phyloP scores from a whole-genome alignment of 2,888 invertebrate genomes.

The Synergus japonicus region DNA sequence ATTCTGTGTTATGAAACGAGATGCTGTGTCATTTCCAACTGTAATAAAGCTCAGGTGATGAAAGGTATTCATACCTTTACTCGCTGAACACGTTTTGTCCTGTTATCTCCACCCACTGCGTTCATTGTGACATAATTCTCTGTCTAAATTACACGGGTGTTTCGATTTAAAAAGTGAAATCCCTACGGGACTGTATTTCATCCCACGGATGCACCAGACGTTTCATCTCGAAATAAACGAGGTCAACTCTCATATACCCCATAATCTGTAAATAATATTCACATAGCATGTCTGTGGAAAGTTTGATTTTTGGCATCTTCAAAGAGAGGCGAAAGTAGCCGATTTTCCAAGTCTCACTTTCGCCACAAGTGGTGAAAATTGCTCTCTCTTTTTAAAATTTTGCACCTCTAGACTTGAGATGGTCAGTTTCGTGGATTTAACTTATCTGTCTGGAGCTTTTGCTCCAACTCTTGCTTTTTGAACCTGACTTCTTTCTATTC shows the following conservation, averaged over 20 bases:
- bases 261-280: not conserved
- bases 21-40: not conserved
- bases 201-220: not conserved
- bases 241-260: not conserved
- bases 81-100: conserved; percentile 8
- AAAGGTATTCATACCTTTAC: conserved; percentile 17
- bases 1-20: not conserved
- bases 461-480: not conserved
- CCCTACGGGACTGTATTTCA: conserved; percentile 25
- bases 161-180: conserved; percentile 27
- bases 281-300: too few relatives aligned
- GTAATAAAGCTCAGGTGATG: conserved; percentile 15
- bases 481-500: conserved; percentile 26
- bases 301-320: too few relatives aligned
- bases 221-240: not conserved
- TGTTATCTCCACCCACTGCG: conserved; percentile 10
- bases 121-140: conserved; percentile 13
- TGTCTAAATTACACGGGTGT: conserved; percentile 12
- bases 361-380: not conserved
- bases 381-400: not conserved
- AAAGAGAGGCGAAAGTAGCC: too few relatives aligned
- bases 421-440: conserved; percentile 20
- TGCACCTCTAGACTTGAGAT: not conserved
- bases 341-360: too few relatives aligned
- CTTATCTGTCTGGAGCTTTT: not conserved